Evolutionary conservation across 2,113 vertebrate genomes (phyloP).

Genomic region (Marmota flaviventris): DNA sequence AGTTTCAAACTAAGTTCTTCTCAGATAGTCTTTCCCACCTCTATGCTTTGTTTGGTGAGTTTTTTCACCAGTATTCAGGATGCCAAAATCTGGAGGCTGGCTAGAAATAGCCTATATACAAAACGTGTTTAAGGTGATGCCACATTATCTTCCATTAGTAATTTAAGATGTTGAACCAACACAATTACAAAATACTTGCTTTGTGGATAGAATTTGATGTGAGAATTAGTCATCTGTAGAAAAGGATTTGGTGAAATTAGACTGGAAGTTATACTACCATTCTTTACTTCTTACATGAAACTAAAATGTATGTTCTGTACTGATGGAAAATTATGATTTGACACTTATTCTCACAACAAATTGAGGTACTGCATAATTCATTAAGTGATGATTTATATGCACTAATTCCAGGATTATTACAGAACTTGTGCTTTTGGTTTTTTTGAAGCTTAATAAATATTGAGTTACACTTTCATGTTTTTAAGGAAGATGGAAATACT

Average conservation of each 20-base stretch:
- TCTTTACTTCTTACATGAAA: not conserved
- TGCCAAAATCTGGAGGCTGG: not conserved
- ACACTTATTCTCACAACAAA: conserved; percentile 5
- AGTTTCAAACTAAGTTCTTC: conserved; percentile 21
- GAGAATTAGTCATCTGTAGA: not conserved
- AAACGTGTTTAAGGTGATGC: not conserved
- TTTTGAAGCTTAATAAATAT: not conserved
- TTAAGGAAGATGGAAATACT: conserved; percentile 50
- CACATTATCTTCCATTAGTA: conserved; percentile 20
- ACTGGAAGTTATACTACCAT: not conserved
- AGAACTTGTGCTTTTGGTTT: not conserved
- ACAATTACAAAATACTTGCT: not conserved
- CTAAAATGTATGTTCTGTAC: not conserved
- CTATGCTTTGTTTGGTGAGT: not conserved
- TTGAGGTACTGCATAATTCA: not conserved
- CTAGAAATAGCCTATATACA: not conserved
- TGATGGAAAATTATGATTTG: conserved; percentile 36
- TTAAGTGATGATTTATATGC: not conserved
- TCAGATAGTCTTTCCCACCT: not conserved
- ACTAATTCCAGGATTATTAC: not conserved
- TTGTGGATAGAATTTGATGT: conserved; percentile 4
- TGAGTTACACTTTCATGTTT: conserved; percentile 11
- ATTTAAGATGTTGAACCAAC: conserved; percentile 23
- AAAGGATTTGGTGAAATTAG: conserved; percentile 9
- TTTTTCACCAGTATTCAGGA: not conserved